phyloP scores from a whole-genome alignment of 1,140 invertebrate species.

The Bicyclus anynana region DNA sequence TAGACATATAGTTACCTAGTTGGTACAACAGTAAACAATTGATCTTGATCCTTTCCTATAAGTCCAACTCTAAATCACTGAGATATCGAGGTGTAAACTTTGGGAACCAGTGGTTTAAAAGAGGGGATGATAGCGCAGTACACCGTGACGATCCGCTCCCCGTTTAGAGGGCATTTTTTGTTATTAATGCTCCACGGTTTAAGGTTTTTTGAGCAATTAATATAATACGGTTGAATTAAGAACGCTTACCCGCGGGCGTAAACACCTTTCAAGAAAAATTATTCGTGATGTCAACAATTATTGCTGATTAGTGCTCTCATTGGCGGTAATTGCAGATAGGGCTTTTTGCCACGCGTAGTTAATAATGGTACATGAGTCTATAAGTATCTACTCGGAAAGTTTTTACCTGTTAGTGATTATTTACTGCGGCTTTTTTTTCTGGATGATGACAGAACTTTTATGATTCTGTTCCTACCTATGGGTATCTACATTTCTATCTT shows the following conservation, averaged over 20 bases:
- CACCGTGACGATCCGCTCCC: slow-evolving; percentile 39
- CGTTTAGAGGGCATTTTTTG: slow-evolving; percentile 43
- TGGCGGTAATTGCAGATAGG: background rate
- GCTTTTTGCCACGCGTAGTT: background rate
- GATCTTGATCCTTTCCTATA: too few relatives aligned
- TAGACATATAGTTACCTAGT: too few relatives aligned
- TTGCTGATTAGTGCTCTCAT: background rate
- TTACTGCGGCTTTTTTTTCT: too few relatives aligned
- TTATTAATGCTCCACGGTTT: slow-evolving; percentile 59
- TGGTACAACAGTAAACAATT: too few relatives aligned
- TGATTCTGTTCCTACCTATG: too few relatives aligned
- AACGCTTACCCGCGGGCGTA: slow-evolving; percentile 43
- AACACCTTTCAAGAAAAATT: slow-evolving; percentile 38
- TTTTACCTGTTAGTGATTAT: background rate
- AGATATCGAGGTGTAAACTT: too few relatives aligned
- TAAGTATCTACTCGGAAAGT: background rate
- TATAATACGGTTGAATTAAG: slow-evolving; percentile 26
- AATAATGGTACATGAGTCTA: background rate
- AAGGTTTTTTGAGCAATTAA: slow-evolving; percentile 31
- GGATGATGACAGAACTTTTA: too few relatives aligned
- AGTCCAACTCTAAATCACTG: too few relatives aligned
- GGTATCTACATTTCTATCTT: too few relatives aligned
- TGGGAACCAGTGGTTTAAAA: slow-evolving; percentile 24
- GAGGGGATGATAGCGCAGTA: slow-evolving; percentile 40
- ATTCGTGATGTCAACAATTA: slow-evolving; percentile 24